phyloP scores from a whole-genome alignment of 2,113 vertebrate species.

The Thermophis baileyi region DNA sequence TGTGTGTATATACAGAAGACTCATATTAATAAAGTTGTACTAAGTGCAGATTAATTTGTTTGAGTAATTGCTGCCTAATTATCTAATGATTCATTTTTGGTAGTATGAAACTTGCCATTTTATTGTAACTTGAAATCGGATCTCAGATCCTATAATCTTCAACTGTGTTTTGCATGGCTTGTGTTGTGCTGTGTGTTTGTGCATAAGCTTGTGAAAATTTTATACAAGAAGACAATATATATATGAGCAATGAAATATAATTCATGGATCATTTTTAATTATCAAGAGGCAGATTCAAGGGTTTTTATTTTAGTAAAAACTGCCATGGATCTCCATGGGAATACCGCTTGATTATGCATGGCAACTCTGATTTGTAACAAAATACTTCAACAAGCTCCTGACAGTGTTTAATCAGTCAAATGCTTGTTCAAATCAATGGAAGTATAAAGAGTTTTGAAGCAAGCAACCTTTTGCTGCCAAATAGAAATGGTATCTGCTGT shows the following conservation, averaged over 20 bases:
- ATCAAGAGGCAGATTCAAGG: slow-evolving; percentile 12
- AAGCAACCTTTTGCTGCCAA: not conserved
- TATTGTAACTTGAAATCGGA: not conserved
- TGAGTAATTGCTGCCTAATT: not conserved
- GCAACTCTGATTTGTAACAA: slow-evolving; percentile 23
- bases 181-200: not conserved
- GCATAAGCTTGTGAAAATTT: not conserved
- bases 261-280: not conserved
- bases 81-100: not conserved
- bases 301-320: not conserved
- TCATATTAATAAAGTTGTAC: not conserved
- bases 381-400: slow-evolving; percentile 14
- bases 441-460: slow-evolving; percentile 8
- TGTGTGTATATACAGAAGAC: not conserved
- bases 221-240: not conserved
- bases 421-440: slow-evolving; percentile 19
- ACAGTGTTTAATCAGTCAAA: slow-evolving; percentile 30
- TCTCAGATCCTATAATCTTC: not conserved
- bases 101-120: not conserved
- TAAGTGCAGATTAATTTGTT: not conserved
- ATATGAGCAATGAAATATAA: slow-evolving; percentile 6
- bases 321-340: not conserved
- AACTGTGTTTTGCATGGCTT: not conserved
- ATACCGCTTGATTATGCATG: not conserved
- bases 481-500: not conserved